Base-by-base conservation (phyloP, 2,113 vertebrate genomes). In the Rhombomys opimus region DNA sequence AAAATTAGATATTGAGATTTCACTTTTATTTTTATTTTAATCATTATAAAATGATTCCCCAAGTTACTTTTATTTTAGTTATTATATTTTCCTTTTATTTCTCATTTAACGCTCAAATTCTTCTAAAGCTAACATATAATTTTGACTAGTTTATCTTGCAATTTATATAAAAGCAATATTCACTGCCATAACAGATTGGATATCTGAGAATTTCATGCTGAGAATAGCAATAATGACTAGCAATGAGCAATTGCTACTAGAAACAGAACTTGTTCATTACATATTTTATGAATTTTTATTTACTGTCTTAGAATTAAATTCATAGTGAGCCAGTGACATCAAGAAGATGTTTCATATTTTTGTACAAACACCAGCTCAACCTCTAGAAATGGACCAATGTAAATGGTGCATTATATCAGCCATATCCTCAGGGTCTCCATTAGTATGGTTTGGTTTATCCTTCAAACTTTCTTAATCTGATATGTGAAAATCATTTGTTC, bases 71-170 rank as follows among this genome's bases (percentile, higher is more conserved):
- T 92, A 92, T 82, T 90, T 46, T 77, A 61, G 1, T 52, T 94
- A 87, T 84, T 50, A 61, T 17, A 73, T 54, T 50, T 38, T 46
- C 9, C 5, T 90, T 78, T 87, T 87, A 70, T 72, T 35, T 78
- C 27, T 90, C 61, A 67, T 67, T 96, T 86, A 93, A 85, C 5
- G 18, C 41, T 92, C 70, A 38, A 92, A 85, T 91, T 14, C 10
- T 94, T 90, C 27, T 89, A 50, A 96, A 94, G 77, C 82, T 94
- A 72, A 1, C 52, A 85, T 94, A 61, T 90, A 95, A 92, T 54
- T 91, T 95, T 93, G 81, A 73, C 65, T 54, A 93, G n/a, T 3
- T 93, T 92, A 87, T 80, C 82, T 84, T 95, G 0, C 70, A 85
- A 52, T 80, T 86, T 59, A 85, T 68, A 81, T 76, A 92, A 92